Conservation (phyloP, 2,797 vertebrate genomes). For the Clangula hyemalis region DNA sequence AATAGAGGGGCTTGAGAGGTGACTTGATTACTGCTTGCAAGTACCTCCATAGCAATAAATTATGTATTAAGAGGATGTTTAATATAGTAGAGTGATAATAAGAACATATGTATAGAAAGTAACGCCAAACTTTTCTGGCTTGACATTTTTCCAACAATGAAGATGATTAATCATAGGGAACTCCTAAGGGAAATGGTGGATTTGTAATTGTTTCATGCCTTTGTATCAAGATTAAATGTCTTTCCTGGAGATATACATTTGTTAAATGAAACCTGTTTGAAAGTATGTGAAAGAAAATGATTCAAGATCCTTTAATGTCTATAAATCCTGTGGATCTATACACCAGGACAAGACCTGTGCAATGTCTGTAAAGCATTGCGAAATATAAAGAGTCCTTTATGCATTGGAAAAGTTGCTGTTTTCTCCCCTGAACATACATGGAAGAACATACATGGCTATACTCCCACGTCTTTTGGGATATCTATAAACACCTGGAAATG, state of each 20-base stretch:
- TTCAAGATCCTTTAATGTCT: not conserved
- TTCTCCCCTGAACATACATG: not conserved
- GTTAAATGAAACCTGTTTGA: slow-evolving; percentile 2
- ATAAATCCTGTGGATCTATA: not conserved
- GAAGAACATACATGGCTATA: not conserved
- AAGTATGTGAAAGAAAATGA: slow-evolving; percentile 1
- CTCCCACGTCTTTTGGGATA: not conserved
- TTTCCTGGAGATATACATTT: not conserved
- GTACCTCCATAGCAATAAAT: slow-evolving; percentile 21
- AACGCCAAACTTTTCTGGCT: slow-evolving; percentile 30
- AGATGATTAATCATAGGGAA: slow-evolving; percentile 11
- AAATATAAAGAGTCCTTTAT: not conserved
- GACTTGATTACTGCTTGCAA: not conserved
- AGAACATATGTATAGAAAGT: slow-evolving; percentile 36
- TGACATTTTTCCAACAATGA: not conserved
- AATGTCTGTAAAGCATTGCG: not conserved
- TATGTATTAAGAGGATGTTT: slow-evolving; percentile 39
- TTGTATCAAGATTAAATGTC: slow-evolving; percentile 17
- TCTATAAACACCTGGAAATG: not conserved
- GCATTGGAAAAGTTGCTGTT: not conserved
- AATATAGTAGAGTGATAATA: slow-evolving; percentile 14
- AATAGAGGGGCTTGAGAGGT: not conserved
- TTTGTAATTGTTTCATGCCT: slow-evolving; percentile 32
- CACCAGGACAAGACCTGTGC: not conserved
- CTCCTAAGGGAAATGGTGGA: slow-evolving; percentile 14